A percentile compares a stretch with the other conserved stretches of the same genome.
These are phyloP conservation scores for Chloromyia formosa DNA, from an alignment of 2,888 invertebrate species.

Conservation along the genomic window DNA sequence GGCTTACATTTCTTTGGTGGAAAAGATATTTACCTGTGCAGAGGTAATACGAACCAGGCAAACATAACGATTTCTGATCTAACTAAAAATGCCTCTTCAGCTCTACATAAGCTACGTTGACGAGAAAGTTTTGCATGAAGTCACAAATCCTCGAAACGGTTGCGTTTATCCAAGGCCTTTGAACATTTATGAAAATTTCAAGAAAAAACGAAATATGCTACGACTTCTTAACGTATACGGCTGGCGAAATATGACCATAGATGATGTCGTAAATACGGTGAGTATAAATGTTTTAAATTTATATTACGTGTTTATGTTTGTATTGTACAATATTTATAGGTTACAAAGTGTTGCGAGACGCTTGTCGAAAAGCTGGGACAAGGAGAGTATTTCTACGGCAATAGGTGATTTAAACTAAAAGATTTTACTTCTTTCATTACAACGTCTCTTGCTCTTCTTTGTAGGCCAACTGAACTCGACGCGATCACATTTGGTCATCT, in stretches of 20 bases:
- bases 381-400: constrained; percentile 83
- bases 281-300: constrained; percentile 1
- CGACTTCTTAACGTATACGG: constrained; percentile 79
- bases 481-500: constrained; percentile 96
- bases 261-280: constrained; percentile 79
- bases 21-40: constrained; percentile 88
- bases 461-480: constrained; percentile 95
- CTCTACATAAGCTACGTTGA: constrained; percentile 90
- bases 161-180: constrained; percentile 95
- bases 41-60: constrained; percentile 73
- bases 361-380: constrained; percentile 85
- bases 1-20: constrained; percentile 91
- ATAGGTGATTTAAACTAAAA: constrained; percentile 65
- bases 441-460: too few relatives aligned
- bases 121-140: constrained; percentile 77
- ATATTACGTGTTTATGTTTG: constrained; percentile 15
- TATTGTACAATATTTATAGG: too few relatives aligned
- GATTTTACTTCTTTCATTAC: constrained; percentile 56
- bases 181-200: constrained; percentile 80
- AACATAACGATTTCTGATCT: not conserved
- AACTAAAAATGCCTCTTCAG: constrained; percentile 60
- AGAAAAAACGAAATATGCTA: constrained; percentile 75
- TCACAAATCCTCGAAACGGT: constrained; percentile 86
- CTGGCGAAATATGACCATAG: constrained; percentile 82
- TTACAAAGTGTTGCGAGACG: constrained; percentile 81